These are phyloP conservation scores for Microctonus hyperodae DNA, from an alignment of 2,888 invertebrate species.

Conservation along the genomic window DNA sequence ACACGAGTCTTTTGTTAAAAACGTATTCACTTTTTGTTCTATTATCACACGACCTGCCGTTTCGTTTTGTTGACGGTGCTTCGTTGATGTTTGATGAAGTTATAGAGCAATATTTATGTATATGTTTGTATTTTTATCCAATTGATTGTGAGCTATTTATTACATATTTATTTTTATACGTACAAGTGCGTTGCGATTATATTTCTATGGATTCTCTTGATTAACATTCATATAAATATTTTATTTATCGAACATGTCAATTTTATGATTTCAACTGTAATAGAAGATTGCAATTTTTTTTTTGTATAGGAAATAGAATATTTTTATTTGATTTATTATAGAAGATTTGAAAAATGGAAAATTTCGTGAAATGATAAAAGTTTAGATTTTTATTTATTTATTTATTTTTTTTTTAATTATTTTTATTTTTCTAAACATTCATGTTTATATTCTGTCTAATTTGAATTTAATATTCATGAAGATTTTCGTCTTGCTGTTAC, in stretches of 20 bases:
- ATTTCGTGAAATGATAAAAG: too few species aligned
- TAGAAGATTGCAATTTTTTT: too few species aligned
- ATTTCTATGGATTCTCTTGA: neutral
- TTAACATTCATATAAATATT: neutral
- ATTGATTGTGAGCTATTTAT: too few species aligned
- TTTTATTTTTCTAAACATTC: neutral
- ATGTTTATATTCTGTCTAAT: neutral
- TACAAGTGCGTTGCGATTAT: neutral
- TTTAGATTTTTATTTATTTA: too few species aligned
- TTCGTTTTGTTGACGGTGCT: constrained; percentile 27
- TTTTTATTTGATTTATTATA: too few species aligned
- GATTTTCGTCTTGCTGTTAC: neutral
- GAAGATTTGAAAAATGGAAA: neutral
- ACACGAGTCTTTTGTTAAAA: constrained; percentile 30
- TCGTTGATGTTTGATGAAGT: neutral
- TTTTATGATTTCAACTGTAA: neutral
- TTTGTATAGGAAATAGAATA: too few species aligned
- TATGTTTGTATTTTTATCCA: neutral
- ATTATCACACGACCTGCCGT: constrained; percentile 24
- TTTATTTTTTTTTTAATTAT: neutral
- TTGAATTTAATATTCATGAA: neutral
- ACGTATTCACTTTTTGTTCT: constrained; percentile 25
- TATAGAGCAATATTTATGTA: neutral
- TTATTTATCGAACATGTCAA: neutral
- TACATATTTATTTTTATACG: neutral